Evolutionary conservation across 2,113 vertebrate genomes (phyloP), one percentile per base, ranked within the genome.

Genomic region (Forbesichthys papilliferus): DNA sequence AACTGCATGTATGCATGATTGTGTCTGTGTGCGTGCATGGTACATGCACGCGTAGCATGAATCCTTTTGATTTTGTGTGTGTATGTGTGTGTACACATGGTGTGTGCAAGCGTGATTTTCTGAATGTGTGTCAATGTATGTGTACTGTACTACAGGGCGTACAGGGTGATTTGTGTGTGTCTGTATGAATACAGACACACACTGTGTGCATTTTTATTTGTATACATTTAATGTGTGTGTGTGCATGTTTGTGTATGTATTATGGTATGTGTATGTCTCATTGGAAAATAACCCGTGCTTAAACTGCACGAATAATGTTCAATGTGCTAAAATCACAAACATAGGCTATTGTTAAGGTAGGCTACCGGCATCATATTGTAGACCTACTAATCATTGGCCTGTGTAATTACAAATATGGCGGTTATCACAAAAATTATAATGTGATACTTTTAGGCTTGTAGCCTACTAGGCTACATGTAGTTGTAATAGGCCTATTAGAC

Each of bases 191-290:
- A 11, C 16, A 16, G 16, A 16, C 16, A 16, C 16, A 16, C 16
- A 16, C 11, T 52, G 0, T 52, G 49, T 52, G 49, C 11, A 14
- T 52, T 11, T 11, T 4, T 52, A 4, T 52, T 11, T 52, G 9
- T 52, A 4, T 1, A 14, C 11, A 4, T 10, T 52, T 8, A 12
- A 4, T 52, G 49, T 52, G 49, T 52, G 49, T 52, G 49, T 10
- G 9, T 52, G 49, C 11, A 11, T 52, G 49, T 76, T 79, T 83
- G 69, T 71, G 7, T 66, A 33, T 54, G 77, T 77, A 64, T 82
- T 74, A 86, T 83, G 76, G 61, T 80, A 47, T 72, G n/a, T 51
- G 66, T 42, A 42, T 62, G 20, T 58, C 66, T 79, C 65, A 66
- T 54, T 61, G 74, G 79, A 71, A 33, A 75, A 27, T 27, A 81